Conservation (phyloP, 1,140 invertebrate species). For the Phymorhynchus buccinoides region DNA sequence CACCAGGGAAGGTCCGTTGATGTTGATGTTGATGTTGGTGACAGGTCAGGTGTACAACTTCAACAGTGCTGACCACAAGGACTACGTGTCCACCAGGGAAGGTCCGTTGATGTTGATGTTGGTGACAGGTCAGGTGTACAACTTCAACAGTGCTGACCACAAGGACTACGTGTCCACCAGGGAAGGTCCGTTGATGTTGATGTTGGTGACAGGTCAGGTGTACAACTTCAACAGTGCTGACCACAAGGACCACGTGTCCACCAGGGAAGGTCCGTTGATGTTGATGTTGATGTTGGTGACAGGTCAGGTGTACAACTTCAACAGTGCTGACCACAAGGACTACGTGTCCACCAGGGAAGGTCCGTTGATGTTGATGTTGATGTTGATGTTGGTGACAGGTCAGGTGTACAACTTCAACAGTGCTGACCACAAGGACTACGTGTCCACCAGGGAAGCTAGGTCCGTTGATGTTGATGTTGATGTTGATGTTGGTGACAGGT, state of each 20-base stretch:
- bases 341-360: slow-evolving; percentile 83
- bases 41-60: slow-evolving; percentile 86
- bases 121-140: slow-evolving; percentile 86
- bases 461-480: no score
- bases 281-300: no score
- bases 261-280: slow-evolving; percentile 87
- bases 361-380: no score
- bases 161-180: slow-evolving; percentile 80
- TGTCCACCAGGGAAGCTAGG: slow-evolving; percentile 85
- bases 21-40: no score
- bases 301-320: slow-evolving; percentile 87
- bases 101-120: no score
- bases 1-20: slow-evolving; percentile 87
- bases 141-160: slow-evolving; percentile 80
- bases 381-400: no score
- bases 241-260: slow-evolving; percentile 78
- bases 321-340: slow-evolving; percentile 79
- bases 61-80: slow-evolving; percentile 79
- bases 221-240: slow-evolving; percentile 81
- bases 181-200: no score
- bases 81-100: slow-evolving; percentile 81
- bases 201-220: slow-evolving; percentile 86
- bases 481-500: no score
- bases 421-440: slow-evolving; percentile 77
- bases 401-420: slow-evolving; percentile 85